These are phyloP conservation scores for Aphrocallistes beatrix DNA, from an alignment of 37 sponge, comb jelly and placozoan genomes.

Conservation along the genomic window DNA sequence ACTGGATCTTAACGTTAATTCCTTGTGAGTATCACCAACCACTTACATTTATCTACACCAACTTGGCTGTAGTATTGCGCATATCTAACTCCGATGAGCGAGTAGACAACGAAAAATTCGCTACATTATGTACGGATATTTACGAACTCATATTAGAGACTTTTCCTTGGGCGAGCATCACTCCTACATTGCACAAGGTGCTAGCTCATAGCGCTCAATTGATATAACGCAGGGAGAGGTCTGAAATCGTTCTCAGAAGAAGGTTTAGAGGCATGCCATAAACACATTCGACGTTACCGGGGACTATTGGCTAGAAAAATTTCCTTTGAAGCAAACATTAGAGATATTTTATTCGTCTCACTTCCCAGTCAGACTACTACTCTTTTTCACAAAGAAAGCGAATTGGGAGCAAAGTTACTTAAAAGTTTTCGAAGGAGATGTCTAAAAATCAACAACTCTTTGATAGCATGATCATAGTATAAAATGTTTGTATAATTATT, in stretches of 20 bases:
- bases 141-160: not conserved
- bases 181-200: not conserved
- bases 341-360: too few species aligned
- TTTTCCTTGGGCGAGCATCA: slow-evolving; percentile 1
- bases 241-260: not conserved
- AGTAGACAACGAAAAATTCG: not conserved
- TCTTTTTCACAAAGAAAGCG: too few species aligned
- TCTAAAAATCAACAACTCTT: too few species aligned
- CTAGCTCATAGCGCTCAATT: not conserved
- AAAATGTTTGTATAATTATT: too few species aligned
- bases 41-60: not conserved
- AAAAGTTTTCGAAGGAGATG: too few species aligned
- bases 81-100: not conserved
- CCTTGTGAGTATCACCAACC: not conserved
- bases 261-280: too few species aligned
- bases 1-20: not conserved
- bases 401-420: too few species aligned
- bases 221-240: not conserved
- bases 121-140: not conserved
- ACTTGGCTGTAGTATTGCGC: not conserved
- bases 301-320: not conserved
- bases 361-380: too few species aligned
- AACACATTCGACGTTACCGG: not conserved
- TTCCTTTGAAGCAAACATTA: not conserved
- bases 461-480: too few species aligned